Evolutionary conservation across 2,113 vertebrate species (phyloP), one percentile per base, ranked within the genome.

Genomic region (Pantherophis guttatus): DNA sequence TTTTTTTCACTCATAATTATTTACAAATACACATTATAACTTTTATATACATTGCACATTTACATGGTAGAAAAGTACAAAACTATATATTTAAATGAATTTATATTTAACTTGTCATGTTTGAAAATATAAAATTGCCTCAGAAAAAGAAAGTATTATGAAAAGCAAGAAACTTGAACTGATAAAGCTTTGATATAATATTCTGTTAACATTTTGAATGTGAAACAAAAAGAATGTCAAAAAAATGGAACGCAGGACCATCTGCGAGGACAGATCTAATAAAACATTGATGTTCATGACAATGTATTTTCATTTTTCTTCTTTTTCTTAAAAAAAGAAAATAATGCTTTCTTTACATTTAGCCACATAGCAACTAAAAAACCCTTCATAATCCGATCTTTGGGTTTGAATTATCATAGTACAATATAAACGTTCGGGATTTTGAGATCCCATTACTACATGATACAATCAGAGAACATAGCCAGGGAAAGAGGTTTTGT

Each of bases 71-170:
- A 99, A 99, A 98, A 99, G 99, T 99, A 99, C 99, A 99, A 99
- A 99, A 99, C 99, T 99, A 99, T 99, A 99, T 99, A 99, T 99
- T 99, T 99, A 99, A 99, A 98, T 99, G 98, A 99, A 99, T 98
- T 99, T 98, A 98, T 99, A 99, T 99, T 99, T 99, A 98, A 99
- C 98, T 98, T 98, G 97, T 98, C 98, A 99, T 98, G 98, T 98
- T 98, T 98, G 98, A 99, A 99, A 98, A 98, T 98, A 98, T 97
- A 98, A 98, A 98, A 98, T 98, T 98, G 95, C 97, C 97, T 98
- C 98, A 98, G 99, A 98, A 98, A 98, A 97, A 98, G 70, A 98
- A 98, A 97, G 97, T 97, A 98, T 97, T 98, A 98, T 98, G 98
- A 98, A 98, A 98, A 98, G 97, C 97, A 98, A 98, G 98, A 98